Evolutionary conservation across 2,797 vertebrate species (phyloP).

Genomic region (Chelon labrosus): DNA sequence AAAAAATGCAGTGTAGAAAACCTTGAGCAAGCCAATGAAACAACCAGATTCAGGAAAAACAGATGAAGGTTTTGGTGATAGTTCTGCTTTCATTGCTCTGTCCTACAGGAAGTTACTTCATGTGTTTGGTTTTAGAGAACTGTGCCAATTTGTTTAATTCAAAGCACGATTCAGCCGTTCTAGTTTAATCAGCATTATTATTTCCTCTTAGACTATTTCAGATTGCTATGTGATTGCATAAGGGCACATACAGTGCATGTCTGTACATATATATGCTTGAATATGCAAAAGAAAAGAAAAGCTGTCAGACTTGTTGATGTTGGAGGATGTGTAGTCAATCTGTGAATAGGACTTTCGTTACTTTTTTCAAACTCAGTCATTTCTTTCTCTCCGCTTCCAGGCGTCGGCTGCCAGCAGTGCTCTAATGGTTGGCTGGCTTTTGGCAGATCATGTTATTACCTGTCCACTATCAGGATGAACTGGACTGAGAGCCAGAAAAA

Average conservation of each 20-base stretch:
- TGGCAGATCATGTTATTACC: constrained; percentile 68
- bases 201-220: constrained; percentile 1
- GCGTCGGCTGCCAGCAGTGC: constrained; percentile 43
- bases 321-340: background rate
- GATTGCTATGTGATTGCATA: background rate
- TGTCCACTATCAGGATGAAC: constrained; percentile 62
- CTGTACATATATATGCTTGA: background rate
- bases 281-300: background rate
- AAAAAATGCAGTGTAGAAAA: background rate
- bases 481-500: constrained; percentile 73
- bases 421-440: constrained; percentile 61
- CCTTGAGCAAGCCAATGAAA: background rate
- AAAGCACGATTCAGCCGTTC: background rate
- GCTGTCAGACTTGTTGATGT: background rate
- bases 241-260: background rate
- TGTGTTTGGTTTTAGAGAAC: constrained; percentile 21
- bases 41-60: background rate
- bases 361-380: background rate
- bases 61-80: background rate
- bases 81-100: constrained; percentile 37
- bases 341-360: background rate
- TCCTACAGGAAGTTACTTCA: constrained; percentile 21
- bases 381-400: constrained; percentile 32
- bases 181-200: constrained; percentile 1
- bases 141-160: background rate